Percentiles rank a stretch among this genome's conserved stretches.
Conservation (phyloP, 2,888 invertebrate species). For the Drosophila mettleri region DNA sequence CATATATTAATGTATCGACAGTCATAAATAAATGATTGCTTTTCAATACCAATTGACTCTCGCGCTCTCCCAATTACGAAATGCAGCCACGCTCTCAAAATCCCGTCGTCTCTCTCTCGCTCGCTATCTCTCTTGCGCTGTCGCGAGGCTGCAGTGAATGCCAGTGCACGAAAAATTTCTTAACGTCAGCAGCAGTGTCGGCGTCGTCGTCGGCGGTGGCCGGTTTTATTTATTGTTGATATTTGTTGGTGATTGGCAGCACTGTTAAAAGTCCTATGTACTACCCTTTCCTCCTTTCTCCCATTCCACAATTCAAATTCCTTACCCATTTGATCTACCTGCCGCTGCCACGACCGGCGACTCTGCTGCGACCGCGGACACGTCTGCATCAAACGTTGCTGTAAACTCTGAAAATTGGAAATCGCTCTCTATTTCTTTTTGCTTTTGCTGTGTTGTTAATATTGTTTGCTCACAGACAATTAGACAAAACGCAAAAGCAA, state of each 20-base stretch:
- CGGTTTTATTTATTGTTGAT: conserved; percentile 43
- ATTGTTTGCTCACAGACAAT: conserved; percentile 29
- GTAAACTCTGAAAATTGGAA: conserved; percentile 47
- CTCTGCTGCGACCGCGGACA: conserved; percentile 46
- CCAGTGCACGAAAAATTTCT: conserved; percentile 62
- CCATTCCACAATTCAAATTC: conserved; percentile 33
- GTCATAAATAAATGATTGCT: conserved; percentile 50
- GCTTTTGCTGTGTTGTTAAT: conserved; percentile 18
- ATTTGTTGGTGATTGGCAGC: conserved; percentile 28
- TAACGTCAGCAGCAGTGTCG: conserved; percentile 51
- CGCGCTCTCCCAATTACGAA: conserved; percentile 53
- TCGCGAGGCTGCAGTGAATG: conserved; percentile 53
- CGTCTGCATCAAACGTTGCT: conserved; percentile 54
- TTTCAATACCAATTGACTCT: conserved; percentile 59
- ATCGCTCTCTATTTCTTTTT: conserved; percentile 46
- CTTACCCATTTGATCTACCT: conserved; percentile 53
- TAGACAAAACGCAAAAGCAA: conserved; percentile 38
- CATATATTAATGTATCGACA: conserved; percentile 47
- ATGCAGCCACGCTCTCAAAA: conserved; percentile 44
- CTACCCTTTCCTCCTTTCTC: conserved; percentile 2
- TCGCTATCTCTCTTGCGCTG: background rate
- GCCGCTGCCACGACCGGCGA: conserved; percentile 30
- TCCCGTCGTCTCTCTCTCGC: conserved; percentile 17
- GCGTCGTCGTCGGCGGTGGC: conserved; percentile 20
- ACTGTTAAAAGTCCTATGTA: conserved; percentile 28